Evolutionary conservation across 2,888 invertebrate genomes (phyloP).

Genomic region (Agapostemon virescens): DNA sequence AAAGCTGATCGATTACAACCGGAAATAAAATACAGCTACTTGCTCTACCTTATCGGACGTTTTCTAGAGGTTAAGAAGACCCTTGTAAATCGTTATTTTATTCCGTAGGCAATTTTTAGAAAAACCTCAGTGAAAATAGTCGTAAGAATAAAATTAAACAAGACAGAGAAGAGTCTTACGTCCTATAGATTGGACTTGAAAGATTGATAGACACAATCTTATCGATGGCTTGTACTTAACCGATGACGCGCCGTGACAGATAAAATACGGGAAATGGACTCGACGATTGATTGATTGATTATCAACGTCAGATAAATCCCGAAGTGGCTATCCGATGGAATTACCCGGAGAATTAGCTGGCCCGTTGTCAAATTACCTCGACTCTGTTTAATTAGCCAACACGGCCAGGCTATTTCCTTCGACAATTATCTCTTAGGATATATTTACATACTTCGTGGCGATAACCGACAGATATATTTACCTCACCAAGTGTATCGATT

Average conservation of each 20-base stretch:
- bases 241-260: neutral
- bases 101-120: neutral
- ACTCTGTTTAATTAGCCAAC: slow-evolving; percentile 2
- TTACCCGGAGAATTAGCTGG: neutral
- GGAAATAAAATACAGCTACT: neutral
- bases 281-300: neutral
- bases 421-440: neutral
- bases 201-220: neutral
- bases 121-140: neutral
- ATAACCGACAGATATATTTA: slow-evolving; percentile 21
- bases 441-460: neutral
- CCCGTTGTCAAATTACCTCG: neutral
- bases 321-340: neutral
- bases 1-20: neutral
- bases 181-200: neutral
- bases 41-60: neutral
- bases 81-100: neutral
- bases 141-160: neutral
- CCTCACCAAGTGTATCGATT: slow-evolving; percentile 32
- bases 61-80: neutral
- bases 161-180: neutral
- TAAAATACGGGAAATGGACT: neutral
- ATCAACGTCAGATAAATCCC: neutral
- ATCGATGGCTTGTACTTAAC: slow-evolving; percentile 2
- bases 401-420: slow-evolving; percentile 20